Base-by-base conservation (phyloP, 2,888 invertebrate species). In the Gibbula magus region DNA sequence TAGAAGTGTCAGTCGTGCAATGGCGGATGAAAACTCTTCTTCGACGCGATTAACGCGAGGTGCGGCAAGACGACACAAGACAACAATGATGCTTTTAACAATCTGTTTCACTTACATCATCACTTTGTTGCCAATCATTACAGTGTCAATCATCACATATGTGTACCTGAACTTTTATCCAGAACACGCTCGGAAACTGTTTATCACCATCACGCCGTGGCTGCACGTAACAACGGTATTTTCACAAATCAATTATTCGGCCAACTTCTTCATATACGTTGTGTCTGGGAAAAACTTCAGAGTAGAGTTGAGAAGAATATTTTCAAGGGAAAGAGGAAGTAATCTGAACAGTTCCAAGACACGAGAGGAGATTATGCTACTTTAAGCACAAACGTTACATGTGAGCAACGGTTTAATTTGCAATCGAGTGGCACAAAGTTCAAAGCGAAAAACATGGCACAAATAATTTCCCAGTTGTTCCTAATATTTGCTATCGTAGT, bases 181-280 rank as follows among this genome's bases (percentile, higher is more conserved):
- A 1, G 20, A 25, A n/a, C 66, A 79, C 0, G 84, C 85, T 45
- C 29, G 61, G 10, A 32, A 82, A 5, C 70, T 85, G 32, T 52
- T 83, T 25, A 16, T 78, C n/a, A 56, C 77, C 20, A 45, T 83
- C 32, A 66, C 81, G 51, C 86, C 86, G 51, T 84, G 86, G 79
- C 66, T 77, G 20, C 66, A 83, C 35, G 22, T 88, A 10, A 75
- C 88, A 29, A 85, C 84, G 74, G 83, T 85, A 18, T 22, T 89
- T 25, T 84, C 86, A 0, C 86, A 87, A 74, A 32, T 89, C 54
- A 89, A 88, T 83, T 89, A 88, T 83, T 86, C 85, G 8, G 79
- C 83, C 67, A 89, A 89, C 81, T 89, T 89, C 82, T 89, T 87
- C 85, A 88, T 89, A 75, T 89, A 89, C 85, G 87, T 89, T 29